Evolutionary conservation across 2,797 vertebrate genomes (phyloP), one percentile per base, ranked within the genome.

Genomic region (Enteromius trimaculatus): DNA sequence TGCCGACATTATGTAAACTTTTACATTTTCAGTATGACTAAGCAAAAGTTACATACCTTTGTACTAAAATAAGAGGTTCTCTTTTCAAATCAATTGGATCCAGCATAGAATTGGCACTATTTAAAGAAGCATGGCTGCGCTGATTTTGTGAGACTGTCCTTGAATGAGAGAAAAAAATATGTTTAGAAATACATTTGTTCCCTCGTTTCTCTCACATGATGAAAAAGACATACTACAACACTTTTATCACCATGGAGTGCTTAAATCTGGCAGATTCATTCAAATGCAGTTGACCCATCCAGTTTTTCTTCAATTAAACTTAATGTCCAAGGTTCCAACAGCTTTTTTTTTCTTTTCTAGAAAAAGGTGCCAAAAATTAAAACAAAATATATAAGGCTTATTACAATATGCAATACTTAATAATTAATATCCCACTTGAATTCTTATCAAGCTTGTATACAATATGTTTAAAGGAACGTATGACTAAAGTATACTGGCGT

Each of bases 51-150:
- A 31, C 31, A 9, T 44, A 79, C 69, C 71, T 21, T 55, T 39
- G 7, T 72, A 16, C 5, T 19, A 10, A 16, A 51, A 7, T 49
- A 14, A 10, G 1, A 9, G 11, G 9, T 55, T 10, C 13, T 1
- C 68, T 19, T 65, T 69, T 70, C 2, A 85, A 66, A 26, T 66
- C 49, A 62, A 77, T 60, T 19, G 39, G 66, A 13, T 77, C 66
- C 71, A 83, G 10, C 29, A 77, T 80, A 39, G 80, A 87, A 76
- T 14, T 82, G 10, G 65, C 65, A 79, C 79, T 87, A 77, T 51
- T 82, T 29, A 87, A 1, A 23, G 82, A 82, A 55, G 79, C 17
- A 72, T 39, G 78, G 69, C 79, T 84, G n/a, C 7, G 74, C 39
- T 14, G 60, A 47, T 76, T 80, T 55, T n/a, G 39, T 29, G 34